A percentile compares a stretch with the other conserved stretches of the same genome.
phyloP scores from a whole-genome alignment of 1,140 invertebrate species.

The Bombus waltoni region DNA sequence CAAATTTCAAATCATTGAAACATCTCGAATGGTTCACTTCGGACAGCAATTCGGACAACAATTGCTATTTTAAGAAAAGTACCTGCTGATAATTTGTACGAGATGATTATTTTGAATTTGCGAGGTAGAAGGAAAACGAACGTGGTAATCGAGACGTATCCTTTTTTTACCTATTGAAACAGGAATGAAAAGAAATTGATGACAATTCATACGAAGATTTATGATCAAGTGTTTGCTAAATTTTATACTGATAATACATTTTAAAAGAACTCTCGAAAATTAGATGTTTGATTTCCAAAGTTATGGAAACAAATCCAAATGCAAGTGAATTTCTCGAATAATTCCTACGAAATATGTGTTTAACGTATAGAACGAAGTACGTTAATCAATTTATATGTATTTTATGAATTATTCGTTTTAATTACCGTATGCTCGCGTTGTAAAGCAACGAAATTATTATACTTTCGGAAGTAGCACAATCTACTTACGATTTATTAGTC shows the following conservation, averaged over 20 bases:
- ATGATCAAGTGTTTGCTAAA: too few relatives aligned
- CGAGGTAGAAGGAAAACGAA: too few relatives aligned
- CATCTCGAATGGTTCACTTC: too few relatives aligned
- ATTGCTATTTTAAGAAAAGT: neutral
- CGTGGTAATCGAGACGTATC: too few relatives aligned
- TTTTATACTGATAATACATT: too few relatives aligned
- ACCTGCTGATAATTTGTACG: neutral
- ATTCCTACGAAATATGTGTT: neutral
- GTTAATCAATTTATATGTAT: neutral
- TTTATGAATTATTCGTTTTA: neutral
- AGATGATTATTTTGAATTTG: neutral
- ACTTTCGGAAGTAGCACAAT: neutral
- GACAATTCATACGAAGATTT: too few relatives aligned
- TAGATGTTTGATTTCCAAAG: too few relatives aligned
- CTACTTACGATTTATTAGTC: neutral
- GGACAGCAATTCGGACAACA: too few relatives aligned
- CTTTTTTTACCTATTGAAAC: too few relatives aligned
- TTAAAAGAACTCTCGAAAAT: too few relatives aligned
- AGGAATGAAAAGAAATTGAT: too few relatives aligned
- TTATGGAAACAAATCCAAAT: too few relatives aligned
- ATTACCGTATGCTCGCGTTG: neutral
- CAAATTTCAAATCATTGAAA: conserved; percentile 6
- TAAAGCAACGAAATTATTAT: neutral
- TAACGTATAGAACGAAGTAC: neutral
- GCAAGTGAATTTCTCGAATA: neutral